These are phyloP conservation scores for Chitala chitala DNA, from an alignment of 2,113 vertebrate species.

Conservation along the genomic window DNA sequence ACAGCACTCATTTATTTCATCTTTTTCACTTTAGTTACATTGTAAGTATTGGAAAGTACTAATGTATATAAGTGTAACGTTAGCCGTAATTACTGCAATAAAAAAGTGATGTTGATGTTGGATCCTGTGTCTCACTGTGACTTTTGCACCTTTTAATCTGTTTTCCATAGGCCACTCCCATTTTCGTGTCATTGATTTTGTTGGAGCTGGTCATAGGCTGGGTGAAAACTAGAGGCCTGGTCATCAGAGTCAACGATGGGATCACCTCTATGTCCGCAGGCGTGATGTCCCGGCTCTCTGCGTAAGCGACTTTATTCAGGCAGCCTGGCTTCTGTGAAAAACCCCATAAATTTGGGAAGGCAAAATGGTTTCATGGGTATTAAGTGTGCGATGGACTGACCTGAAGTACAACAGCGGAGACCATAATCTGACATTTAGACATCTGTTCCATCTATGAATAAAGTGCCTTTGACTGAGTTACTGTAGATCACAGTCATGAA, in stretches of 20 bases:
- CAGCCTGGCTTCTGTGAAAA: too few species aligned
- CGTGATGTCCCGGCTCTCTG: constrained; percentile 74
- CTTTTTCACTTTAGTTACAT: constrained; percentile 43
- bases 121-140: constrained; percentile 28
- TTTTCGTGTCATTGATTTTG: constrained; percentile 75
- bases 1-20: constrained; percentile 38
- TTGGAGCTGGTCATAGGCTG: constrained; percentile 73
- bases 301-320: constrained; percentile 61
- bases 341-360: background rate
- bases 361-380: background rate
- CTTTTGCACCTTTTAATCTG: constrained; percentile 29
- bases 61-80: too few species aligned
- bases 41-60: constrained; percentile 34
- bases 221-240: constrained; percentile 55
- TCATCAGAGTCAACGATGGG: constrained; percentile 66
- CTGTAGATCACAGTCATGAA: background rate
- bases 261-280: constrained; percentile 76
- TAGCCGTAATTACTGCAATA: constrained; percentile 26
- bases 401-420: background rate
- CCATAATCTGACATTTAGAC: background rate
- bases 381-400: background rate
- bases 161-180: constrained; percentile 72
- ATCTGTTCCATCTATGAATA: background rate
- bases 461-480: background rate
- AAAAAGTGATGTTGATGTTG: constrained; percentile 25